Evolutionary conservation across 2,797 vertebrate species (phyloP).

Genomic region (Podarcis siculus): DNA sequence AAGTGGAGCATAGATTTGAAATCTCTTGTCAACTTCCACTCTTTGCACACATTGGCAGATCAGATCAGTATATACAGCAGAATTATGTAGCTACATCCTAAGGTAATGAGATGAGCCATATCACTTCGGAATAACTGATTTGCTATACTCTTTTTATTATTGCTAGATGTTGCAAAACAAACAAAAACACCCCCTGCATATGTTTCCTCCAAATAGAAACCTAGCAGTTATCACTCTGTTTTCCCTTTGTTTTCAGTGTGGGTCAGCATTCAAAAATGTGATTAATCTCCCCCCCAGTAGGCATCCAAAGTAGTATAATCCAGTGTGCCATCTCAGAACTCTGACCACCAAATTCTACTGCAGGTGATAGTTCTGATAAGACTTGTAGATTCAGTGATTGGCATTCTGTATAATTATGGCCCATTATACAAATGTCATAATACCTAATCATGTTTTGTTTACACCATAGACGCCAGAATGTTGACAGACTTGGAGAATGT

Average conservation of each 20-base stretch:
- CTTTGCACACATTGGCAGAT: neutral
- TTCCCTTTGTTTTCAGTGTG: neutral
- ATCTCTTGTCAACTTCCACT: neutral
- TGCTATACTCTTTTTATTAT: too few species aligned
- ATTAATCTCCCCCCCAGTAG: neutral
- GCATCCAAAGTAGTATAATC: neutral
- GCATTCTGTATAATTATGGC: neutral
- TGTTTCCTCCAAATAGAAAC: neutral
- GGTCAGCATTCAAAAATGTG: neutral
- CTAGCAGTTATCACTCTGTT: neutral
- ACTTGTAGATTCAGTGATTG: constrained; percentile 37
- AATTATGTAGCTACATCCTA: neutral
- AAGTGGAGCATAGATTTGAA: neutral
- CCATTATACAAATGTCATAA: constrained; percentile 19
- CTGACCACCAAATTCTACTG: neutral
- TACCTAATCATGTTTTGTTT: constrained; percentile 37
- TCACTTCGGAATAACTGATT: neutral
- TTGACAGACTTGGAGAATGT: constrained; percentile 12
- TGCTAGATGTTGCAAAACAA: neutral
- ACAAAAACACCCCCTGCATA: neutral
- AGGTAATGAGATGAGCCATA: neutral
- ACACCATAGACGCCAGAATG: constrained; percentile 20
- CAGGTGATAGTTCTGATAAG: constrained; percentile 23
- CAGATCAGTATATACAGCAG: neutral
- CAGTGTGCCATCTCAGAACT: neutral